Percentiles rank a stretch among this genome's conserved stretches.
Evolutionary conservation across 2,113 vertebrate genomes (phyloP).

Genomic region (Mionectes macconnelli): DNA sequence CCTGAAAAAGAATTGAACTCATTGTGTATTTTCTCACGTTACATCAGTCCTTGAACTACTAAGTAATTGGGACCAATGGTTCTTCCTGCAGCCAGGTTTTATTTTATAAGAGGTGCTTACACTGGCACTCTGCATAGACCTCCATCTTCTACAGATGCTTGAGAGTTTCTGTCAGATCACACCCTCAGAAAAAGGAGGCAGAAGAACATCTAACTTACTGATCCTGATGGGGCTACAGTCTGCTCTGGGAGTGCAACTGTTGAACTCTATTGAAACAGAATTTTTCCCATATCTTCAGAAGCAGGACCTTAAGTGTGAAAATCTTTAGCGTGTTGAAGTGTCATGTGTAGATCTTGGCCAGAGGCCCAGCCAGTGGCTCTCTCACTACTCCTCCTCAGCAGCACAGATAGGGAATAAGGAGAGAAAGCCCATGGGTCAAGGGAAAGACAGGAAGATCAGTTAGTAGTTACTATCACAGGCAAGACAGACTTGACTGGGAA

Average conservation of each 20-base stretch:
- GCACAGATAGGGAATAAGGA: neutral
- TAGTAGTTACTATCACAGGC: neutral
- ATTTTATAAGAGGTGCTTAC: conserved; percentile 7
- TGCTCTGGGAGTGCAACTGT: neutral
- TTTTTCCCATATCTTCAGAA: neutral
- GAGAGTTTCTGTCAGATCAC: neutral
- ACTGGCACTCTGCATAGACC: neutral
- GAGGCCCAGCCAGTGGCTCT: neutral
- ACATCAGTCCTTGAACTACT: neutral
- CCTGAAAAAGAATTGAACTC: neutral
- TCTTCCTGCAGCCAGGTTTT: neutral
- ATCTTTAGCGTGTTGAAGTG: neutral
- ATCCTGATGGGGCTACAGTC: neutral
- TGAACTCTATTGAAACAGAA: neutral
- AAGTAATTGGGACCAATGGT: neutral
- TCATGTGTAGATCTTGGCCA: neutral
- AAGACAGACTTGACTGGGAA: neutral
- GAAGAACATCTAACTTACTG: neutral
- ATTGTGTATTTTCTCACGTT: neutral
- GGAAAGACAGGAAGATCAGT: neutral
- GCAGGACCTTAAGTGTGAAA: neutral
- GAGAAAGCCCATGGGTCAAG: neutral
- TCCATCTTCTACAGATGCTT: neutral
- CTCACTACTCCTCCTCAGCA: neutral
- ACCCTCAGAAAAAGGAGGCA: neutral